Evolutionary conservation across 2,797 vertebrate species (phyloP).

Genomic region (Falco naumanni): DNA sequence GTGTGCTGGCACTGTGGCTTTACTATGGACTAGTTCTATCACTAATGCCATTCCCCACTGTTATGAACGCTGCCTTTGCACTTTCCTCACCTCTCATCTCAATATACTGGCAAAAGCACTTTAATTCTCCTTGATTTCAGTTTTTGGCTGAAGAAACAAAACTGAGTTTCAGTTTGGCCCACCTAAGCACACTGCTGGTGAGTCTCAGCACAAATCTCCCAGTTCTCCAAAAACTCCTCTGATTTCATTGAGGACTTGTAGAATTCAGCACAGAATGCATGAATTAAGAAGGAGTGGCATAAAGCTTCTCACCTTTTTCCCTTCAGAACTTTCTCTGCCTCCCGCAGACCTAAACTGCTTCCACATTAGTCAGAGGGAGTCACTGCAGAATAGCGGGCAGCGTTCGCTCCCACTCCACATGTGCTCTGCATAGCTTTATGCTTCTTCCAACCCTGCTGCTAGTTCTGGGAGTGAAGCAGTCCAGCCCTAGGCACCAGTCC

Average conservation of each 20-base stretch:
- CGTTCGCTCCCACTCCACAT: fast-evolving
- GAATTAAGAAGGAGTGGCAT: not conserved
- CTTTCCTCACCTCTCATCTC: not conserved
- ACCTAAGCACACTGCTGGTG: not conserved
- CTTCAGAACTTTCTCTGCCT: not conserved
- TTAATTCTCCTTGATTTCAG: not conserved
- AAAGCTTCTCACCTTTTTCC: not conserved
- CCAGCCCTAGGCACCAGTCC: not conserved
- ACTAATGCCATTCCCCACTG: not conserved
- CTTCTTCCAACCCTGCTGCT: not conserved
- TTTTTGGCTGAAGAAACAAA: not conserved
- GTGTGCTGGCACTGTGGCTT: not conserved
- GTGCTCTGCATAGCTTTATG: not conserved
- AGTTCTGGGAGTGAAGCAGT: not conserved
- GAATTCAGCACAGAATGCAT: not conserved
- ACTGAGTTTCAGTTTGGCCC: not conserved
- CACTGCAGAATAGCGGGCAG: not conserved
- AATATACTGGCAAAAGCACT: not conserved
- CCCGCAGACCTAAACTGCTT: not conserved
- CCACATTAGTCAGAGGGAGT: not conserved
- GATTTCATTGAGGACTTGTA: not conserved
- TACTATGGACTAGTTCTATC: too few species aligned
- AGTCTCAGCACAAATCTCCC: not conserved
- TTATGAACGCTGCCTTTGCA: not conserved
- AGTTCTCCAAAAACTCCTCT: not conserved